Conservation (phyloP, 2,797 vertebrate species). For the Fistularia commersonii region DNA sequence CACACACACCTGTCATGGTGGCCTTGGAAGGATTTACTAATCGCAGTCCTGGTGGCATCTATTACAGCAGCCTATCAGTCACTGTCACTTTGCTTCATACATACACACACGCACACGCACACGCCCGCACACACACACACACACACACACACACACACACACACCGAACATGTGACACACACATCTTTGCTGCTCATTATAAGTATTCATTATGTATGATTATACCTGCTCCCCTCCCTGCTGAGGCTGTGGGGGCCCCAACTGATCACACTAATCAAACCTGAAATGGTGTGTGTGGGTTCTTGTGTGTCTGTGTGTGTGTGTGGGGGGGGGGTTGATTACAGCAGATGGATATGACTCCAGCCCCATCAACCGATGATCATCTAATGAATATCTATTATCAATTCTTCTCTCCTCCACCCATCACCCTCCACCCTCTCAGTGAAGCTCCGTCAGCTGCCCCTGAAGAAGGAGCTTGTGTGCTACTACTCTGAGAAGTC, state of each 20-base stretch:
- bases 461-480: conserved; percentile 41
- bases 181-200: conserved; percentile 78
- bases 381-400: conserved; percentile 81
- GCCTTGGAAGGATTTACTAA: conserved; percentile 72
- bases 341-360: conserved; percentile 76
- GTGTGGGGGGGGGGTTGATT: conserved; percentile 67
- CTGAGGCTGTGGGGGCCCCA: conserved; percentile 58
- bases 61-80: conserved; percentile 71
- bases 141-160: conserved; percentile 21
- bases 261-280: conserved; percentile 74
- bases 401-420: conserved; percentile 7
- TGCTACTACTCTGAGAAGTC: conserved; percentile 59
- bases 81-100: conserved; percentile 59
- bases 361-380: conserved; percentile 69
- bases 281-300: conserved; percentile 46
- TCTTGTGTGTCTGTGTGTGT: conserved; percentile 32
- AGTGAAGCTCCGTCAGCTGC: conserved; percentile 33
- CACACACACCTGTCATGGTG: conserved; percentile 46
- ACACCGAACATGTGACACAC: conserved; percentile 53
- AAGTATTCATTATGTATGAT: conserved; percentile 80
- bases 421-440: conserved; percentile 11
- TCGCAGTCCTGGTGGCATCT: conserved; percentile 66
- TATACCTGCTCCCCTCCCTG: conserved; percentile 74
- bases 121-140: conserved; percentile 31
- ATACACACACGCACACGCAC: conserved; percentile 25